Evolutionary conservation across 2,797 vertebrate species (phyloP).

Genomic region (Tamandua tetradactyla): DNA sequence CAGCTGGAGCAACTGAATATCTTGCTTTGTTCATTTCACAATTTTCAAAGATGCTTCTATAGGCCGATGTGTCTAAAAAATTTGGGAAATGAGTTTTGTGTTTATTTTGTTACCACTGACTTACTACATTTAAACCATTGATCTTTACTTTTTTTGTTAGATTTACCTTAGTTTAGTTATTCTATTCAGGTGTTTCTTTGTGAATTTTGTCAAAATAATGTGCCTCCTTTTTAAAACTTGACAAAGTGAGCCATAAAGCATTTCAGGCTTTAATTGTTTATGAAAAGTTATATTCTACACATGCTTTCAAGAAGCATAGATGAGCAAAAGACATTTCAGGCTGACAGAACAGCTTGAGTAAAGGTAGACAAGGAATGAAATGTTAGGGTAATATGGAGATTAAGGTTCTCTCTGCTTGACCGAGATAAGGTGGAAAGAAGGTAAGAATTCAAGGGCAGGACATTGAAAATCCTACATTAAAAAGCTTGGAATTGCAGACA

Average conservation of each 20-base stretch:
- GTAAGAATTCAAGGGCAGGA: not conserved
- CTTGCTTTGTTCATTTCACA: not conserved
- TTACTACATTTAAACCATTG: not conserved
- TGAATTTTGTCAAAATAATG: not conserved
- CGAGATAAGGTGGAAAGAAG: not conserved
- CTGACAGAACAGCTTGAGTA: not conserved
- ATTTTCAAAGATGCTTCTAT: not conserved
- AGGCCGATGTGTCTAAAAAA: not conserved
- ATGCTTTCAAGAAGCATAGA: not conserved
- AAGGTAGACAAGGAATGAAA: not conserved
- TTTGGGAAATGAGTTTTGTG: not conserved
- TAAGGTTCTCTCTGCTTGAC: not conserved
- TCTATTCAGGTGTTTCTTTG: constrained; percentile 24
- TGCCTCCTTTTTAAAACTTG: not conserved
- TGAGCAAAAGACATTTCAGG: not conserved
- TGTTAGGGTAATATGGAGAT: not conserved
- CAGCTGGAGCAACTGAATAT: not conserved
- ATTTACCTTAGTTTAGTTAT: not conserved
- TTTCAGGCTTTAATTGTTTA: not conserved
- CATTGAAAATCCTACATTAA: not conserved
- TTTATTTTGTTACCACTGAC: not conserved
- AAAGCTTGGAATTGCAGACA: not conserved
- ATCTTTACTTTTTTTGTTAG: not conserved
- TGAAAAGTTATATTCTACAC: not conserved
- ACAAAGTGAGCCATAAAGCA: not conserved